Base-by-base conservation (phyloP, 2,113 vertebrate genomes). In the Myrmophylax atrothorax region DNA sequence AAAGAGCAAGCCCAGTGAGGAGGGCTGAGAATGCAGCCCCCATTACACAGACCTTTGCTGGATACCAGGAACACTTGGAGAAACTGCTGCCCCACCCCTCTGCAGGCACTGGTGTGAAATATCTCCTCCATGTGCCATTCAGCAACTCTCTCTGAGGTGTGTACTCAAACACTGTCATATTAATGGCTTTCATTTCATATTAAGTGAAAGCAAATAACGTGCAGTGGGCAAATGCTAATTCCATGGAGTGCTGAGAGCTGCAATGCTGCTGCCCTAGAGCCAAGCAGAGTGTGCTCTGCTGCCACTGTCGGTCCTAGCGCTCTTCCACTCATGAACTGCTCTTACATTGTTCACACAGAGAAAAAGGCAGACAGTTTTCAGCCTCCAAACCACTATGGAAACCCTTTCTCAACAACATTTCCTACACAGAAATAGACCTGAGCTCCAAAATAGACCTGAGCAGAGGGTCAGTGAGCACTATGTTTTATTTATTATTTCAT, bases 351-450 rank as follows among this genome's bases (percentile, higher is more conserved):
- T 73, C 53, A 75, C 60, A 49, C 12, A 15, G 25, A 49, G 28
- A 12, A 60, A 90, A 92, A 70, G 26, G 28, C 77, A 93, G 69
- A 47, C 42, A 73, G 52, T 14, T 92, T 60, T 80, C 62, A 76
- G 77, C 35, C 55, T 76, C 37, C 23, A 47, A 81, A 50, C 29
- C 10, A 1, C 55, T 13, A 9, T 5, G 4, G 3, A 78, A 85
- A 75, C 23, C 13, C 74, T 29, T 47, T 44, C 73, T 78, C 66
- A 58, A 67, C 18, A 72, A 33, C 56, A 29, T 26, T 67, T 72
- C 31, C 56, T 55, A 35, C 2, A 9, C 56, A 70, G 29, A 40
- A 40, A 63, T 13, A 63, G 37, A 63, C 28, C 37, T 40, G 59
- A 81, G 47, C 74, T 89, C 69, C 88, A 62, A 37, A 49, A 15